A percentile compares a stretch with the other conserved stretches of the same genome.
These are phyloP conservation scores for Mesorhabditis spiculigera DNA, from an alignment of 2,888 invertebrate species.

Conservation along the genomic window DNA sequence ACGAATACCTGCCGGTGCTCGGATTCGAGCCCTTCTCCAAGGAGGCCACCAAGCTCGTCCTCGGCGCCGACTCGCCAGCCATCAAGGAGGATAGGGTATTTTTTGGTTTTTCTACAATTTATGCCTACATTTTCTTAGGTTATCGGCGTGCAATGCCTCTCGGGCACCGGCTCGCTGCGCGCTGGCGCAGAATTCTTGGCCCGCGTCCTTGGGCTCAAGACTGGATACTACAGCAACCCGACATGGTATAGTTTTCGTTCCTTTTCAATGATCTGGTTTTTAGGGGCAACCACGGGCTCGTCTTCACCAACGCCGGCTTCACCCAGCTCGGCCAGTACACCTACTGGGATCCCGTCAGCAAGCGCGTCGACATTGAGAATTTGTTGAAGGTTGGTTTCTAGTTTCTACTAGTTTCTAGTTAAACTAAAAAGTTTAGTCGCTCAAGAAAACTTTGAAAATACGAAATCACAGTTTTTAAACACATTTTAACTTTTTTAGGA, in stretches of 20 bases:
- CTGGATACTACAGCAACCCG: slow-evolving; percentile 79
- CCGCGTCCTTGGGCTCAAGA: slow-evolving; percentile 65
- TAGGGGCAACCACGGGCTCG: slow-evolving; percentile 80
- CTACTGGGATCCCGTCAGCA: slow-evolving; percentile 81
- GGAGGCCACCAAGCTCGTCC: slow-evolving; percentile 75
- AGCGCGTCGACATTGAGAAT: slow-evolving; percentile 74
- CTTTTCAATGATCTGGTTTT: slow-evolving; percentile 8
- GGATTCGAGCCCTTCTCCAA: slow-evolving; percentile 74
- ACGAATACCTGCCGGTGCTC: slow-evolving; percentile 89
- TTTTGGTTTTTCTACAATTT: too few relatives aligned
- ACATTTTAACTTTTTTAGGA: background rate
- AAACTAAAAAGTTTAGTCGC: too few relatives aligned
- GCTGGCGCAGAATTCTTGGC: slow-evolving; percentile 84
- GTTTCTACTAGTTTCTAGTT: background rate
- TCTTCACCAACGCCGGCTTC: slow-evolving; percentile 83
- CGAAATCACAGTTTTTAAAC: background rate
- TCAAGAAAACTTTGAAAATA: background rate
- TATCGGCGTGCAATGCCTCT: slow-evolving; percentile 76
- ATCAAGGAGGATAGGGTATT: slow-evolving; percentile 64
- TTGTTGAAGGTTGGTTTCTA: slow-evolving; percentile 60
- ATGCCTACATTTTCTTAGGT: too few relatives aligned
- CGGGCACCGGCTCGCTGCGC: slow-evolving; percentile 88
- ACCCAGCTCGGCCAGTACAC: slow-evolving; percentile 73
- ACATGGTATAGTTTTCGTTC: slow-evolving; percentile 77
- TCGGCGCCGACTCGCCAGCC: slow-evolving; percentile 73